Evolutionary conservation across 2,797 vertebrate genomes (phyloP), one percentile per base, ranked within the genome.

Genomic region (Rhynchonycteris naso): DNA sequence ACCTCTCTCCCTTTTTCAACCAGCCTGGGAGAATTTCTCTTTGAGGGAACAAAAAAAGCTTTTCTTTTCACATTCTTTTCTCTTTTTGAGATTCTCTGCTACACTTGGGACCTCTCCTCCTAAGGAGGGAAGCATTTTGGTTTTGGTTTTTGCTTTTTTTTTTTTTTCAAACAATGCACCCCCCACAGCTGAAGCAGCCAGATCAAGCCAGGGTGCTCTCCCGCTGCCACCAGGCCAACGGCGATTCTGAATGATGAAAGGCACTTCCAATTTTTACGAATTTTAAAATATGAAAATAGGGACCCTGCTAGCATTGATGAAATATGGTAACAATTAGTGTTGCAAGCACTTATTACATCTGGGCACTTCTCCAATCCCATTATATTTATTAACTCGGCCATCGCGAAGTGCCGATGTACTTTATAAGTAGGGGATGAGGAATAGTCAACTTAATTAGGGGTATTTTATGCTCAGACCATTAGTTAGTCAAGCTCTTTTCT

Each of bases 81-180:
- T 19, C 1, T 43, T 81, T 47, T n/a, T 58, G 19, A 43, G 43
- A 38, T n/a, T 58, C 59, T 30, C 82, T 28, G 35, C 47, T 43
- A 1, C 19, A 35, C 35, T 33, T 84, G 68, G 65, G 58, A 92
- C 63, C 30, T 69, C 54, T 75, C 50, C 24, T 84, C 66, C 74
- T 88, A 74, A 75, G 12, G 18, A 74, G n/a, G 4, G 8, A 33
- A 54, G 4, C 22, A 1, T 26, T 47, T 63, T 30, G 5, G 30
- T 65, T 56, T 58, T 58, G 19, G 1, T 22, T 58, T 4, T 56
- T n/a, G n/a, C n/a, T n/a, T 63, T 54, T 12, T 30, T n/a, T 50
- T 28, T 9, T 6, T 15, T 33, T 22, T 1, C 58, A 68, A 22
- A 47, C 2, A 30, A 14, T 7, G 8, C 30, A 6, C 3, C 0